Conservation (phyloP, 1,140 invertebrate genomes). For the Lordiphosa mommai region DNA sequence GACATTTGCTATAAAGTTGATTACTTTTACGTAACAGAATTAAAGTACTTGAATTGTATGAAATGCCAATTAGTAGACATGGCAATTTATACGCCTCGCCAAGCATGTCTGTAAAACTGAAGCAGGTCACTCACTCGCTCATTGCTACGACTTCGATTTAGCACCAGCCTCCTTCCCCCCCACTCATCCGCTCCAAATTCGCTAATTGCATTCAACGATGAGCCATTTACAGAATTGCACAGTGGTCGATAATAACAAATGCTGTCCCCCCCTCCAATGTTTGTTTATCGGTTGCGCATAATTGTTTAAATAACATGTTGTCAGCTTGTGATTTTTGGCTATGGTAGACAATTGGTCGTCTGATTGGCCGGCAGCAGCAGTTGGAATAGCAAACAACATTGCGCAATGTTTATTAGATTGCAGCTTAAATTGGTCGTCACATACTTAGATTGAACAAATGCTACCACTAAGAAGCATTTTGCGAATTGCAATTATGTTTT, state of each 20-base stretch:
- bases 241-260: no score
- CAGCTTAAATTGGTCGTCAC: not conserved
- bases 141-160: no score
- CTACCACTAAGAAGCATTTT: not conserved
- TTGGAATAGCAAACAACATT: slow-evolving; percentile 6
- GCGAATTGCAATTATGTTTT: not conserved
- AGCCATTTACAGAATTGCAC: no score
- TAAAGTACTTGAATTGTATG: slow-evolving; percentile 32
- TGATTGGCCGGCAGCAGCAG: slow-evolving; percentile 19
- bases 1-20: slow-evolving; percentile 14
- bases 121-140: no score
- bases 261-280: not conserved
- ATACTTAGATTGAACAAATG: slow-evolving; percentile 2
- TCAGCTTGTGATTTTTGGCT: slow-evolving; percentile 1
- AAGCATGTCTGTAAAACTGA: slow-evolving; percentile 6
- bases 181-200: no score
- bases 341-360: slow-evolving; percentile 18
- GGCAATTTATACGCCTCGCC: slow-evolving; percentile 21
- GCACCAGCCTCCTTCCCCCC: no score
- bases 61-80: slow-evolving; percentile 28
- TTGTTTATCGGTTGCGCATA: slow-evolving; percentile 23
- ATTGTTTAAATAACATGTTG: slow-evolving; percentile 16
- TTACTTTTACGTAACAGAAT: slow-evolving; percentile 25
- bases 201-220: no score
- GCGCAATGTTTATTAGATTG: slow-evolving; percentile 19